Base-by-base conservation (phyloP, 2,113 vertebrate genomes). In the Trachemys scripta region DNA sequence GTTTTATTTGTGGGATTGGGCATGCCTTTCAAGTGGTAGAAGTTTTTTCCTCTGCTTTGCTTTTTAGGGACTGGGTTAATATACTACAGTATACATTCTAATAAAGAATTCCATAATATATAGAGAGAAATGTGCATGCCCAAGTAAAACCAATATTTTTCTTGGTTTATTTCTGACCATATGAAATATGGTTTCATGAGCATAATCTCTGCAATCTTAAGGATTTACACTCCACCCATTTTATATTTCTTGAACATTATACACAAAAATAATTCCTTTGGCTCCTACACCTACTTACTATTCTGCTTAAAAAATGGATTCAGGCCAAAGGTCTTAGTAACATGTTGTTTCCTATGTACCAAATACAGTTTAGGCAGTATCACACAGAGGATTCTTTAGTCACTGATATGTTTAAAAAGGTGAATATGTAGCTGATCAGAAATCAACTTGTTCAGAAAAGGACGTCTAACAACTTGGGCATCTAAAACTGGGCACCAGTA, bases 161-260 rank as follows among this genome's bases (percentile, higher is more conserved):
- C 89, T 97, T 97, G 89, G 91, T 97, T 98, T 97, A 98, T 98
- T 98, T 98, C 98, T 94, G 96, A 89, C 94, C 94, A 97, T 95
- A 97, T 96, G 96, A 98, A 98, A 87, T 93, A 97, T 86, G 95
- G 95, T 94, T 98, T 98, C 96, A 95, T 97, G 97, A 96, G 78
- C 83, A 94, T 95, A 97, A 98, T 96, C 94, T 97, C 91, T 91
- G 93, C 86, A 94, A 96, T 88, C 89, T 91, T 92, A 87, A 87
- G 97, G 93, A 90, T 97, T 97, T 96, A 97, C 96, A 87, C 92
- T 95, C 96, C 95, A 97, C 97, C 97, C 91, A 81, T 87, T 96
- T 96, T 96, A 96, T 95, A 90, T 95, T 93, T 87, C 90, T 94
- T 95, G 92, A 96, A 62, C 57, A 79, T 65, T 91, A 88, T 83